Conservation (phyloP, 2,113 vertebrate genomes). For the Zosterops japonicus region DNA sequence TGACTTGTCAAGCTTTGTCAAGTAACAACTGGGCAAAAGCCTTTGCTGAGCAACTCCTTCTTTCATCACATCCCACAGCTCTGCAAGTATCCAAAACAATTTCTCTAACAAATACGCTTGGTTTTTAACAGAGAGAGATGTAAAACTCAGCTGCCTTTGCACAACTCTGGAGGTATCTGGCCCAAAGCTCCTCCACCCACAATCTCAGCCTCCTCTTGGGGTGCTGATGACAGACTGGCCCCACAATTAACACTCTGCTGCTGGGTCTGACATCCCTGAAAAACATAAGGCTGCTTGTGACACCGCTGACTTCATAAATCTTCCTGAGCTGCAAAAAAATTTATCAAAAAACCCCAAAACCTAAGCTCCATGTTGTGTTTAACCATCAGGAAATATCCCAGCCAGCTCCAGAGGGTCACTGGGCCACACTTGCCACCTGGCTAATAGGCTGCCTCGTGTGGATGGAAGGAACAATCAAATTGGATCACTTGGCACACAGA, state of each 20-base stretch:
- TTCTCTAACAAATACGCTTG: neutral
- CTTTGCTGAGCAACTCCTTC: neutral
- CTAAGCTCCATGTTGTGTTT: neutral
- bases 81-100: neutral
- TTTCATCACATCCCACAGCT: neutral
- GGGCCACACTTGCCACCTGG: neutral
- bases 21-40: neutral
- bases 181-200: neutral
- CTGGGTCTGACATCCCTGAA: neutral
- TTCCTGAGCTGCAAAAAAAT: neutral
- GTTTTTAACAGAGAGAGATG: neutral
- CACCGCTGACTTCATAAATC: neutral
- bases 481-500: neutral
- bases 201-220: neutral
- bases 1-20: neutral
- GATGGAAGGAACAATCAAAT: neutral
- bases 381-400: neutral
- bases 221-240: neutral
- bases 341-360: neutral
- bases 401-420: neutral
- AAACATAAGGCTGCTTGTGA: neutral
- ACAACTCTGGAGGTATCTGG: neutral
- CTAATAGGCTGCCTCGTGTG: neutral
- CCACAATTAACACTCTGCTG: neutral
- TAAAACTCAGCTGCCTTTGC: neutral